Evolutionary conservation across 2,888 invertebrate species (phyloP).

Genomic region (Acanthosepion esculentum): DNA sequence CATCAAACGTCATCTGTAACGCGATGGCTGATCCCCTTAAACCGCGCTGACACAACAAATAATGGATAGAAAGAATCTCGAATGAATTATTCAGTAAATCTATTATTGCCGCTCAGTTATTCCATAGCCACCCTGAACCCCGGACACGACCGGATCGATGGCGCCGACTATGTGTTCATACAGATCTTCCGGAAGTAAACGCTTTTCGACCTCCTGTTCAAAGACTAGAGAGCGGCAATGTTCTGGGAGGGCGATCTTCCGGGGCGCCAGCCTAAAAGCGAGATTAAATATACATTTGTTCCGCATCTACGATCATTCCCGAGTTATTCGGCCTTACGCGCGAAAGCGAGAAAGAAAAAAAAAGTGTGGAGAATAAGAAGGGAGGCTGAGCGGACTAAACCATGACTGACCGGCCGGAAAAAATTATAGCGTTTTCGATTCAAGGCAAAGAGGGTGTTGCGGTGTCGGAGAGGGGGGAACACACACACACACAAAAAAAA

Average conservation of each 20-base stretch:
- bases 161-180: background rate
- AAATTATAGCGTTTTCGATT: background rate
- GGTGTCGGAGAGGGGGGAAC: background rate
- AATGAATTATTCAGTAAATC: background rate
- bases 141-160: background rate
- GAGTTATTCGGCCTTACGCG: background rate
- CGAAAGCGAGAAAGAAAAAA: background rate
- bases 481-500: background rate
- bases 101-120: background rate
- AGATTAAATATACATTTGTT: slow-evolving; percentile 2
- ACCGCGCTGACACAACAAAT: background rate
- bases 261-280: background rate
- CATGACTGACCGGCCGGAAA: background rate
- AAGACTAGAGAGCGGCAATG: background rate
- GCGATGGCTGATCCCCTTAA: background rate
- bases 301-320: background rate
- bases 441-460: background rate
- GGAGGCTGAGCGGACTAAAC: background rate
- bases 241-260: background rate
- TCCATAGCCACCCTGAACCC: background rate
- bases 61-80: background rate
- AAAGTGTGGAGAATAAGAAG: background rate
- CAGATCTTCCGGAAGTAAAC: background rate
- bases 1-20: background rate
- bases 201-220: background rate